Conservation (phyloP, 1,140 invertebrate species). For the Linepithema humile region DNA sequence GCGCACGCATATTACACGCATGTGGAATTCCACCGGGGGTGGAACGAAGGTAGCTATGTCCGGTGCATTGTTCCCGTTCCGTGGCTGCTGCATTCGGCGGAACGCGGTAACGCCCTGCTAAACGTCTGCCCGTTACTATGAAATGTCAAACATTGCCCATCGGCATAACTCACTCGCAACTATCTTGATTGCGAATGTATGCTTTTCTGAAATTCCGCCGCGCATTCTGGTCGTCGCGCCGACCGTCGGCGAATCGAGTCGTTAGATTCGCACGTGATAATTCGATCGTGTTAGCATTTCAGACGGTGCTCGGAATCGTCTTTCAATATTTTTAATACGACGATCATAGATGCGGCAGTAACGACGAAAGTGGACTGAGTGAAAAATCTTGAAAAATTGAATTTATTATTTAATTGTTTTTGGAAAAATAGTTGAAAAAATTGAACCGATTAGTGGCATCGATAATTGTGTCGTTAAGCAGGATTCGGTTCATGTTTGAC, state of each 20-base stretch:
- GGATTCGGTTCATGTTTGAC: no score
- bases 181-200: slow-evolving; percentile 33
- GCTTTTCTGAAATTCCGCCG: slow-evolving; percentile 39
- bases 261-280: slow-evolving; percentile 6
- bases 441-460: no score
- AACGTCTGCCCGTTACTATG: slow-evolving; percentile 48
- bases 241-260: neutral
- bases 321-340: neutral
- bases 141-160: slow-evolving; percentile 47
- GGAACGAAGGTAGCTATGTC: slow-evolving; percentile 47
- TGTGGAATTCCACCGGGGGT: slow-evolving; percentile 34
- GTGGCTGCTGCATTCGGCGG: slow-evolving; percentile 33
- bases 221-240: neutral
- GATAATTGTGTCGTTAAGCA: no score
- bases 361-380: no score
- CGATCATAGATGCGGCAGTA: no score
- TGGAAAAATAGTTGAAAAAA: no score
- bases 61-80: slow-evolving; percentile 38
- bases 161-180: slow-evolving; percentile 42
- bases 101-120: slow-evolving; percentile 35
- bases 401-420: no score
- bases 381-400: no score
- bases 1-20: neutral
- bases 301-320: no score
- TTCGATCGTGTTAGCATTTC: neutral